A percentile compares a stretch with the other conserved stretches of the same genome.
Evolutionary conservation across 2,888 invertebrate species (phyloP).

Genomic region (Chaetoderma sp.): DNA sequence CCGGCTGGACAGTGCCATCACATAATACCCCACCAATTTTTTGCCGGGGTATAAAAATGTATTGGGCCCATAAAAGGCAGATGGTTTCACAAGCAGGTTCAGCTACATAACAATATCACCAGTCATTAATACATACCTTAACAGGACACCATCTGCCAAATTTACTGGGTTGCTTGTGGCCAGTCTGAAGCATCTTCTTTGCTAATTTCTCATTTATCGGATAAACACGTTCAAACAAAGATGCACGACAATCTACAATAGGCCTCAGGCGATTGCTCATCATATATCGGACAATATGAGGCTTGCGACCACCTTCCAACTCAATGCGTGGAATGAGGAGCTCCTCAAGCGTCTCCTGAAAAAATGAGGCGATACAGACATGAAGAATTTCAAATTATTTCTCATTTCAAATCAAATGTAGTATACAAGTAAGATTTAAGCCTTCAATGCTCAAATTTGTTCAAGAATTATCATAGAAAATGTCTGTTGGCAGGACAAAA

Average conservation of each 20-base stretch:
- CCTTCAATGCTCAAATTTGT: too few relatives aligned
- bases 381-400: too few relatives aligned
- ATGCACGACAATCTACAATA: constrained; percentile 54
- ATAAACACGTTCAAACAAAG: constrained; percentile 68
- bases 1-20: too few relatives aligned
- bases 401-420: neutral
- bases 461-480: too few relatives aligned
- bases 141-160: constrained; percentile 70
- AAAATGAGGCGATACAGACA: neutral
- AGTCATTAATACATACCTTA: constrained; percentile 51
- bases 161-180: constrained; percentile 68
- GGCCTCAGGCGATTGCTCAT: constrained; percentile 60
- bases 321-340: constrained; percentile 60
- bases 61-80: too few relatives aligned
- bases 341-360: constrained; percentile 65
- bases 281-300: constrained; percentile 66
- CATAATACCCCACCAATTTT: too few relatives aligned
- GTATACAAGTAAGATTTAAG: too few relatives aligned
- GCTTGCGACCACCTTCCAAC: constrained; percentile 63
- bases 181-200: constrained; percentile 59
- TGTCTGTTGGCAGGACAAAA: too few relatives aligned
- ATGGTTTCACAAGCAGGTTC: too few relatives aligned
- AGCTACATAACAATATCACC: too few relatives aligned
- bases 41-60: too few relatives aligned
- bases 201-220: constrained; percentile 64